Conservation (phyloP, 2,888 invertebrate species). For the Periphyllus acericola region DNA sequence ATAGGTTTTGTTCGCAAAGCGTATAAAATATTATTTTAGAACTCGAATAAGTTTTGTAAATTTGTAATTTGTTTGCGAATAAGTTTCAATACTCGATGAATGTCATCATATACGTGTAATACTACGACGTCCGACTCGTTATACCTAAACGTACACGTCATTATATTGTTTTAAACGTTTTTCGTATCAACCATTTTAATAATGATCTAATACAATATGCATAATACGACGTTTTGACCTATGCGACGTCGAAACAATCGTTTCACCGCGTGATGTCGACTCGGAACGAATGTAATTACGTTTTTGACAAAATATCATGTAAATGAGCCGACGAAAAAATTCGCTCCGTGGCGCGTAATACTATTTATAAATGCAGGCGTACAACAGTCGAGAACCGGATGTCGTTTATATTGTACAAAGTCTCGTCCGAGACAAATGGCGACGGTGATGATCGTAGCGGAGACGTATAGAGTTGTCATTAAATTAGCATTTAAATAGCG, state of each 20-base stretch:
- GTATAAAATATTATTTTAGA: no score
- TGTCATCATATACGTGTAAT: background rate
- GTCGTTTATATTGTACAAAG: background rate
- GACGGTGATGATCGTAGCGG: background rate
- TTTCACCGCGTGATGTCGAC: background rate
- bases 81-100: slow-evolving; percentile 20
- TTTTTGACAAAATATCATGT: background rate
- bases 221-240: no score
- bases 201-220: no score
- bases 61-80: slow-evolving; percentile 15
- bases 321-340: background rate
- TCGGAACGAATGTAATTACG: no score
- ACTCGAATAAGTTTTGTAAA: slow-evolving; percentile 3
- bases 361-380: background rate
- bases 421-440: background rate
- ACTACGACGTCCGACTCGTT: background rate
- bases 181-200: background rate
- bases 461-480: background rate
- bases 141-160: no score
- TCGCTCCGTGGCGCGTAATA: background rate
- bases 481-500: background rate
- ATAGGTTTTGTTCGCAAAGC: no score
- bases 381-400: background rate
- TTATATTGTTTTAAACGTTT: background rate
- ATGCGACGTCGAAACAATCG: background rate